Base-by-base conservation (phyloP, 2,888 invertebrate genomes). In the Caenorhabditis sp. region DNA sequence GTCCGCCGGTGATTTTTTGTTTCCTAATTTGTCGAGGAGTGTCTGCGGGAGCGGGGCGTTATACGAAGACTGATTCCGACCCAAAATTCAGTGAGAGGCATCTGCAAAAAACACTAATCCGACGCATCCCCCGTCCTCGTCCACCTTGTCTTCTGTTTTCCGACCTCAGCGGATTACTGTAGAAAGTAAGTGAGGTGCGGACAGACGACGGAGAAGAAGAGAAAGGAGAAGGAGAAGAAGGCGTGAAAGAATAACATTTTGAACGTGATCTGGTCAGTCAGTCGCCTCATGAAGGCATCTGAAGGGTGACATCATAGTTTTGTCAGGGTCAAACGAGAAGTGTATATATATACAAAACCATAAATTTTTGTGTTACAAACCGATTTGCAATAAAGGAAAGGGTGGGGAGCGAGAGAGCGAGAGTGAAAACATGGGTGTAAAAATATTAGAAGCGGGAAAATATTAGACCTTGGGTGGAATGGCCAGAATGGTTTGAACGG, bases 301-400 rank as follows among this genome's bases (percentile, higher is more conserved):
- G 18, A 20, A 56, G 55, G 53, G 40, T 64, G 71, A 58, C 72
- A 64, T 64, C 72, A 72, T 56, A 47, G 35, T 37, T n/a, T n/a
- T 44, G 71, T 64, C 64, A 64, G 64, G 56, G 56, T 24, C 51
- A 71, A 71, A 71, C 70, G 62, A 71, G 70, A 71, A 71, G 51
- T 61, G 70, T 71, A 71, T 62, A 71, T 71, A 69, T 62, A 71
- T 71, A 69, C 32, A 69, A 61, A 70, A 56, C 28, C 35, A 55
- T 32, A 56, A 56, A 56, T 32, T 18, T 35, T 51, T 22, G 51
- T 26, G 51, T 47, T 47, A 47, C 47, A 47, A 47, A 47, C 47
- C 47, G 47, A 47, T 47, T 47, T 47, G 47, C 47, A 47, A 47
- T 18, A 47, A 55, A 28, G n/a, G 4, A 20, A 28, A 24, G 26